Evolutionary conservation across 1,140 invertebrate species (phyloP).

Genomic region (Macrobrachium nipponense): DNA sequence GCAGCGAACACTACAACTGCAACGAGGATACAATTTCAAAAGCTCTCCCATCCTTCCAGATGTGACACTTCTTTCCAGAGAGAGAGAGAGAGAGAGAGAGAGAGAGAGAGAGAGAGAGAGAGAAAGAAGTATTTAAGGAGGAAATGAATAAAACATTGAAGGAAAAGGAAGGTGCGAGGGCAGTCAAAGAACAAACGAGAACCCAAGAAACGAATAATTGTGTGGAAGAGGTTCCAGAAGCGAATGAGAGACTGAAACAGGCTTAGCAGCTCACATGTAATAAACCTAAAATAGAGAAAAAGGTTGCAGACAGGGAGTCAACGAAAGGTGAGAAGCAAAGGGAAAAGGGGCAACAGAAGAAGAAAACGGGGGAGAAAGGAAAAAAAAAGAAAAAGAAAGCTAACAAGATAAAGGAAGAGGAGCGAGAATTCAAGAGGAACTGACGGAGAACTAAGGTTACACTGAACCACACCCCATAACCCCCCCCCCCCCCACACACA

Average conservation of each 20-base stretch:
- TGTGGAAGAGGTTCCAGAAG: no score
- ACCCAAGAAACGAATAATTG: neutral
- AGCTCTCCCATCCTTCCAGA: no score
- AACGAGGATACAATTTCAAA: neutral
- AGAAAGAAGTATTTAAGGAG: neutral
- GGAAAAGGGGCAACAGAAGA: no score
- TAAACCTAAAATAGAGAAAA: no score
- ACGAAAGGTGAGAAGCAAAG: neutral
- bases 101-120: neutral
- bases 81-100: slow-evolving; percentile 18
- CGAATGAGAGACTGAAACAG: no score
- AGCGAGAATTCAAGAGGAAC: neutral
- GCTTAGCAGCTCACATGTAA: no score
- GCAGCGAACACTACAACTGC: neutral
- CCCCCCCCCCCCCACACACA: no score
- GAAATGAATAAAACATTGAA: neutral
- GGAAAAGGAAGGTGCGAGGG: neutral
- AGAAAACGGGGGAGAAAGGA: no score
- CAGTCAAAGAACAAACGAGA: neutral
- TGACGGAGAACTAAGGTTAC: neutral
- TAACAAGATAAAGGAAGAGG: slow-evolving; percentile 1
- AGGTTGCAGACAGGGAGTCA: neutral
- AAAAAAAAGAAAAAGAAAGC: no score
- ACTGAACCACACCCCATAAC: no score
- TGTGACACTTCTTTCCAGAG: neutral